Conservation (phyloP, 2,797 vertebrate genomes). For the Neosilurus mollespiculum region DNA sequence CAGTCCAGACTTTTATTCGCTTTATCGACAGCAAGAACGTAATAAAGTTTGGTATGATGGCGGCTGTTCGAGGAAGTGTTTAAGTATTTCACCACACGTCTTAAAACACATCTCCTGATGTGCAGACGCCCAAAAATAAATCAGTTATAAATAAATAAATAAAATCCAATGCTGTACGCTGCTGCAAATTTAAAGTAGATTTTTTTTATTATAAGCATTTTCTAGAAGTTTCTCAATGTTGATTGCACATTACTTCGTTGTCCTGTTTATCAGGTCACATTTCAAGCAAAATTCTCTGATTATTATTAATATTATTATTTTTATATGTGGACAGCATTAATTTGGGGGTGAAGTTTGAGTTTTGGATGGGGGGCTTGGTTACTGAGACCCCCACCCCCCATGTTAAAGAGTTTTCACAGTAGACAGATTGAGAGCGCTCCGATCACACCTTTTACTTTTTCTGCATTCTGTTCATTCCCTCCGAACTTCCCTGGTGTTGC, state of each 20-base stretch:
- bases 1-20: too few relatives aligned
- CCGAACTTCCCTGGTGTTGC: neutral
- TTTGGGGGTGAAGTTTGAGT: neutral
- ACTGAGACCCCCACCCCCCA: neutral
- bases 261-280: slow-evolving; percentile 30
- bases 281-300: slow-evolving; percentile 5
- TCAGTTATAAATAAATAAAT: slow-evolving; percentile 20
- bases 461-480: neutral
- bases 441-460: too few relatives aligned
- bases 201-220: slow-evolving; percentile 26
- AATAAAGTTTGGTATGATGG: neutral
- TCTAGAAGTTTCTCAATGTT: neutral
- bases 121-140: slow-evolving; percentile 43
- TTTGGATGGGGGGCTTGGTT: neutral
- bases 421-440: neutral
- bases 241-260: slow-evolving; percentile 52
- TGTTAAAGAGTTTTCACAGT: neutral
- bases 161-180: slow-evolving; percentile 59
- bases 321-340: neutral
- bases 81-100: neutral
- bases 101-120: slow-evolving; percentile 11
- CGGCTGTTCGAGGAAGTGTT: neutral
- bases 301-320: neutral
- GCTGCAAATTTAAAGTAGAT: slow-evolving; percentile 74
- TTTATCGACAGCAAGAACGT: too few relatives aligned